Evolutionary conservation across 1,140 invertebrate species (phyloP).

Genomic region (Lordiphosa mommai): DNA sequence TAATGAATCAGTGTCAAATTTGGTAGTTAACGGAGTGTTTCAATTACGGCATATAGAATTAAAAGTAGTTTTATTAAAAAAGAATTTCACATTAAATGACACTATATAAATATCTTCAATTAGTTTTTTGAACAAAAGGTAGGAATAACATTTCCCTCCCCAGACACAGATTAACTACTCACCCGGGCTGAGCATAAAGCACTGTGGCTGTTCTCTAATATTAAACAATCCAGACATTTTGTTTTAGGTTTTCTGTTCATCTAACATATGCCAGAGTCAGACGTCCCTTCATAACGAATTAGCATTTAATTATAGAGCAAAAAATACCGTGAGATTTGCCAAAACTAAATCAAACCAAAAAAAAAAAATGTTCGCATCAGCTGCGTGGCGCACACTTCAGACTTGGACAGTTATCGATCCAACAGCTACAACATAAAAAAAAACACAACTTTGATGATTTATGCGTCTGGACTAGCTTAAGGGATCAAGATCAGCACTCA

Average conservation of each 20-base stretch:
- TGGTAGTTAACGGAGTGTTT: too few relatives aligned
- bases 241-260: constrained; percentile 6
- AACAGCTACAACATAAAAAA: constrained; percentile 15
- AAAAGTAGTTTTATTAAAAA: too few relatives aligned
- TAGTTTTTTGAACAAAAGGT: too few relatives aligned
- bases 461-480: constrained; percentile 65
- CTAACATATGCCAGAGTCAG: constrained; percentile 45
- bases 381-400: constrained; percentile 48
- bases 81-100: too few relatives aligned
- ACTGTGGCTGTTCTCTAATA: too few relatives aligned
- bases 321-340: constrained; percentile 17
- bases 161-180: too few relatives aligned
- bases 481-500: constrained; percentile 60
- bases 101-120: too few relatives aligned
- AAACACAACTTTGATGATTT: constrained; percentile 51
- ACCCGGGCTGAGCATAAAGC: too few relatives aligned
- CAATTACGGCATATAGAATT: too few relatives aligned
- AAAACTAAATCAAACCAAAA: constrained; percentile 28
- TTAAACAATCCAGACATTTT: neutral
- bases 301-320: constrained; percentile 47
- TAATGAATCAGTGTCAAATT: too few relatives aligned
- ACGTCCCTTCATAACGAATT: constrained; percentile 18
- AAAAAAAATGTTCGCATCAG: constrained; percentile 37
- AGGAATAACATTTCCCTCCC: too few relatives aligned
- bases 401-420: constrained; percentile 67